Evolutionary conservation across 2,797 vertebrate species (phyloP).

Genomic region (Setipinna tenuifilis): DNA sequence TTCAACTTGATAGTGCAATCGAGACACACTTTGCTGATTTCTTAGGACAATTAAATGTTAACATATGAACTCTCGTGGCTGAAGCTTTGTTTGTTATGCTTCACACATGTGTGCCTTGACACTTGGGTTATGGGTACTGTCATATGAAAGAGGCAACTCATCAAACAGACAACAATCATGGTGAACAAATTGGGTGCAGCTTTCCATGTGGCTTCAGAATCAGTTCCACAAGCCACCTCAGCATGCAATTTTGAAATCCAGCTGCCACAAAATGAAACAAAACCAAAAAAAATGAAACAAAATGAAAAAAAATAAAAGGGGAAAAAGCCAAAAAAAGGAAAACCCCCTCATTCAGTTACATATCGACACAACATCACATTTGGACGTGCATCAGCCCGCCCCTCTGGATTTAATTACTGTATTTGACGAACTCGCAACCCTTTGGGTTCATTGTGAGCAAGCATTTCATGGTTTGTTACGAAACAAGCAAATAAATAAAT

Average conservation of each 20-base stretch:
- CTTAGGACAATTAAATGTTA: neutral
- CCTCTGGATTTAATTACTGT: slow-evolving; percentile 44
- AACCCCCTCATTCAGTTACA: neutral
- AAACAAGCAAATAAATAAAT: neutral
- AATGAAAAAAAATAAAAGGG: neutral
- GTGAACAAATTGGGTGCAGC: neutral
- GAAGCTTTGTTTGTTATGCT: neutral
- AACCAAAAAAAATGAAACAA: neutral
- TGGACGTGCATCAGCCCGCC: neutral
- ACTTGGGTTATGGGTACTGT: neutral
- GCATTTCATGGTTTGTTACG: slow-evolving; percentile 7
- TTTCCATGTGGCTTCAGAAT: neutral
- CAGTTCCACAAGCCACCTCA: neutral
- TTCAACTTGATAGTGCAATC: neutral
- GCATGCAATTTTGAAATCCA: neutral
- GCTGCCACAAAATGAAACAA: slow-evolving; percentile 5
- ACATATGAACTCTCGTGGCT: neutral
- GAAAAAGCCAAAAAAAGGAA: neutral
- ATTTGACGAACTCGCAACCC: slow-evolving; percentile 39
- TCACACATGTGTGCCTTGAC: neutral
- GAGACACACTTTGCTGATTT: neutral
- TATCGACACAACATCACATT: neutral
- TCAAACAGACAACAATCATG: neutral
- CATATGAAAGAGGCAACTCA: neutral
- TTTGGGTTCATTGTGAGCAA: slow-evolving; percentile 31